Base-by-base conservation (phyloP, 2,888 invertebrate species). In the Drosophila pseudotakahashii region DNA sequence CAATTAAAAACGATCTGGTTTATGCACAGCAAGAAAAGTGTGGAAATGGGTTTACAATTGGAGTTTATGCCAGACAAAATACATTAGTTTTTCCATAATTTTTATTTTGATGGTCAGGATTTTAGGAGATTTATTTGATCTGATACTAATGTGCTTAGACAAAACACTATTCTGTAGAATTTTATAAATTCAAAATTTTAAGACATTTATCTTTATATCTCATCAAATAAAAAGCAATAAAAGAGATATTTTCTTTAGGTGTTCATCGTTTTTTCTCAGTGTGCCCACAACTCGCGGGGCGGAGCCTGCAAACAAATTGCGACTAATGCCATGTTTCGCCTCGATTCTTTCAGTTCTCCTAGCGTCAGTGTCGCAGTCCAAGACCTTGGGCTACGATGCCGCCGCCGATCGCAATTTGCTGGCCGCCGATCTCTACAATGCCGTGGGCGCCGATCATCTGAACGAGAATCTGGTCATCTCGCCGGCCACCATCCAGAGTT, bases 401-500 rank as follows among this genome's bases (percentile, higher is more conserved):
- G 73, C 77, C 0, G 73, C 72, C 3, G 82, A 90, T 32, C 89
- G 89, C 30, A 90, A 90, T 84, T 67, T 90, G 13, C 78, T 90
- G 57, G 89, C 90, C 4, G 73, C 81, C 0, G 89, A 91, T 32
- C 81, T 91, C 0, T 91, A 90, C 67, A 78, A 89, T 66, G 87
- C 95, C 94, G 93, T 93, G n/a, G 92, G 95, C 67, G 92, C 93
- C 2, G 92, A 93, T 3, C 92, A 92, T 10, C 92, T 94, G 3
- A 86, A 92, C 7, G 94, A 94, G 26, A 96, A 96, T 90, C 92
- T 96, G 59, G 92, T 96, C 4, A 88, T 96, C 37, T 96, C 96
- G 0, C 96, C 97, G 0, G 92, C 96, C 34, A 95, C 96, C 10
- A 91, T 96, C 66, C 96, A 96, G 91, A 90, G 95, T 67, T 94